phyloP scores from a whole-genome alignment of 2,888 invertebrate species.

The Drosophila emarginata region DNA sequence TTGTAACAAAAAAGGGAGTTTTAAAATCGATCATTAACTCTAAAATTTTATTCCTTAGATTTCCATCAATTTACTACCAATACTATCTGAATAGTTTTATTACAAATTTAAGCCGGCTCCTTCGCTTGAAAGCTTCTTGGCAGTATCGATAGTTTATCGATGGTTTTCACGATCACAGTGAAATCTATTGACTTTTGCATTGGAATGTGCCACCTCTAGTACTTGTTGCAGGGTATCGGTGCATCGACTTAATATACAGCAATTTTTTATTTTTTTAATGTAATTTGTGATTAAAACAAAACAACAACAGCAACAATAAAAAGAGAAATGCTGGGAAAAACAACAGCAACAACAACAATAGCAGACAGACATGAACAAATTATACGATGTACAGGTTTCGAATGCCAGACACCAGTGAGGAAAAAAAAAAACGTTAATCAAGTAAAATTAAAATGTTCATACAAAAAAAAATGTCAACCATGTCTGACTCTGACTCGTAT shows the following conservation, averaged over 20 bases:
- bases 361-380: slow-evolving; percentile 46
- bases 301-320: slow-evolving; percentile 20
- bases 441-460: slow-evolving; percentile 71
- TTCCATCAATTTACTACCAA: too few relatives aligned
- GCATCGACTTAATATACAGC: not conserved
- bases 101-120: too few relatives aligned
- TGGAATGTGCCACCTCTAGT: too few relatives aligned
- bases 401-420: slow-evolving; percentile 35
- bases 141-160: too few relatives aligned
- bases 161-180: too few relatives aligned
- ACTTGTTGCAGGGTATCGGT: not conserved
- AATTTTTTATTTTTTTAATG: slow-evolving; percentile 1
- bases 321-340: slow-evolving; percentile 27
- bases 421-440: slow-evolving; percentile 61
- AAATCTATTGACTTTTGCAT: too few relatives aligned
- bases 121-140: too few relatives aligned
- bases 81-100: too few relatives aligned
- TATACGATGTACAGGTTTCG: slow-evolving; percentile 33
- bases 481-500: slow-evolving; percentile 36
- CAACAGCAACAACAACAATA: slow-evolving; percentile 21
- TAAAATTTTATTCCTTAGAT: too few relatives aligned
- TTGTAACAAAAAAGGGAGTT: too few relatives aligned
- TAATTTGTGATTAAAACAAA: slow-evolving; percentile 35
- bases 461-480: slow-evolving; percentile 62
- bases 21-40: too few relatives aligned